Percentiles rank a stretch among this genome's conserved stretches.
Conservation (phyloP, 2,888 invertebrate species). For the Pachliopta kotzebuea region DNA sequence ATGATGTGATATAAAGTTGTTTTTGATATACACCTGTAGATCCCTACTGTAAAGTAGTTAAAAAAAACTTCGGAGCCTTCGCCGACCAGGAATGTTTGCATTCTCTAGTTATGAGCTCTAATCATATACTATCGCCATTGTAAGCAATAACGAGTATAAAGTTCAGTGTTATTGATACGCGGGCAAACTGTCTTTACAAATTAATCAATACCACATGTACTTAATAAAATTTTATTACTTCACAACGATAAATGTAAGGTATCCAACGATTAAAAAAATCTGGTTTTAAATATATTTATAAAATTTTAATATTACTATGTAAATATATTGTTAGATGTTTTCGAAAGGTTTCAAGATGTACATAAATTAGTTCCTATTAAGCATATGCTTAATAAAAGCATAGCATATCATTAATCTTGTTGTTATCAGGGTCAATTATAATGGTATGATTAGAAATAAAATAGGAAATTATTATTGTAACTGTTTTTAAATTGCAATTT, state of each 20-base stretch:
- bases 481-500: too few species aligned
- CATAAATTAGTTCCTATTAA: constrained; percentile 1
- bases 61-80: too few species aligned
- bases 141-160: not conserved
- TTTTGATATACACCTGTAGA: too few species aligned
- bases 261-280: not conserved
- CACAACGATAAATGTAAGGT: not conserved
- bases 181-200: not conserved
- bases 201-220: not conserved
- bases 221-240: not conserved
- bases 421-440: not conserved
- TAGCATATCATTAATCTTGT: too few species aligned
- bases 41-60: too few species aligned
- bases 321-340: not conserved
- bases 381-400: too few species aligned
- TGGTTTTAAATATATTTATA: not conserved
- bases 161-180: constrained; percentile 6
- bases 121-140: not conserved
- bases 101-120: constrained; percentile 9
- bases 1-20: too few species aligned
- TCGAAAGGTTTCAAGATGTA: not conserved
- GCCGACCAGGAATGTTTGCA: too few species aligned
- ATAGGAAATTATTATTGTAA: not conserved
- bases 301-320: not conserved
- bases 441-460: not conserved